phyloP scores from a whole-genome alignment of 2,888 invertebrate species.

The Anticlea derivata region DNA sequence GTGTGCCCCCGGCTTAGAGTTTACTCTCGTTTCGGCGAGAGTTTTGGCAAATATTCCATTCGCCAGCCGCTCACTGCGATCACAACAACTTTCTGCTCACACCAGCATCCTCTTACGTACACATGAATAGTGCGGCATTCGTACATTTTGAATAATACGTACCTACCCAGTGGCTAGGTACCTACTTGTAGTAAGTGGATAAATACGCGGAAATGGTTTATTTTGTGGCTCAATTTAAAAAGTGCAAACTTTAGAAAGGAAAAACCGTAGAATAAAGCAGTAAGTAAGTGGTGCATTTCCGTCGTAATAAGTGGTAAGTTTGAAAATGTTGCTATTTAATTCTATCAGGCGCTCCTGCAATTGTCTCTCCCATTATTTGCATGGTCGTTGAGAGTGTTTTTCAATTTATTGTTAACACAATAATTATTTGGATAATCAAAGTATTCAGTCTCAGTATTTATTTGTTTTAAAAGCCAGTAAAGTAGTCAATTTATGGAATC shows the following conservation, averaged over 20 bases:
- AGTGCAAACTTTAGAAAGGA: background rate
- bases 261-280: background rate
- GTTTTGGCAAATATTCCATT: constrained; percentile 44
- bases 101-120: background rate
- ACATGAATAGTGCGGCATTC: too few relatives aligned
- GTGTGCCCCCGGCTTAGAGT: constrained; percentile 31
- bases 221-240: background rate
- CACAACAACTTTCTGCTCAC: constrained; percentile 17
- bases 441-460: background rate
- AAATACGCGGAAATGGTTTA: background rate
- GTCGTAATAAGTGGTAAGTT: background rate
- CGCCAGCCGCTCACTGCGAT: constrained; percentile 15
- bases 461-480: background rate
- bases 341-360: background rate
- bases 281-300: background rate
- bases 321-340: background rate
- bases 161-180: background rate
- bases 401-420: too few relatives aligned
- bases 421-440: background rate
- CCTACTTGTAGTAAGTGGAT: background rate
- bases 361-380: too few relatives aligned
- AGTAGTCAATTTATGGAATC: too few relatives aligned
- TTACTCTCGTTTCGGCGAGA: constrained; percentile 48
- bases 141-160: too few relatives aligned
- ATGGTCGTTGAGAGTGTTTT: too few relatives aligned